Base-by-base conservation (phyloP, 2,113 vertebrate genomes). In the Motacilla alba region DNA sequence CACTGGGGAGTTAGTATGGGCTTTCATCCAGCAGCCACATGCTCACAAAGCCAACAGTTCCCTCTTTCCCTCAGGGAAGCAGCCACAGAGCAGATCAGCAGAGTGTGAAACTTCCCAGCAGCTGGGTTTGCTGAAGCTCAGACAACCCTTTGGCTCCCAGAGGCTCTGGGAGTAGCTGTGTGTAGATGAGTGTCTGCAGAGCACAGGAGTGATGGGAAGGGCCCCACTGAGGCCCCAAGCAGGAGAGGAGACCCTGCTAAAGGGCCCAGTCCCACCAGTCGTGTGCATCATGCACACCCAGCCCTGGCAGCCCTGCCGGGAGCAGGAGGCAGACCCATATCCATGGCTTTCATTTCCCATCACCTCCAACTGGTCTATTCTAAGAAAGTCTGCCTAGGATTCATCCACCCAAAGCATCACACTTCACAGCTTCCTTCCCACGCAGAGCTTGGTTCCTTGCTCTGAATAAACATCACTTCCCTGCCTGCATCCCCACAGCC, bases 401-500 rank as follows among this genome's bases (percentile, higher is more conserved):
- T 87, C 46, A 74, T 77, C 60, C 56, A n/a, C 83, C 35, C 37
- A 0, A 77, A 59, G 55, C 0, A 0, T 91, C 83, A 89, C 90
- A 55, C 89, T 87, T 89, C 73, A 49, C 83, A 96, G 83, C 73
- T 95, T 67, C 89, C 89, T 75, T 77, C 95, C 94, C 72, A 92
- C 37, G 1, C 89, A 69, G 41, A 83, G 76, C 76, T 87, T 49
- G 24, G 15, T 33, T 52, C 50, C 46, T 77, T 14, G 33, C 81
- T 69, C 43, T 44, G 77, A 87, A 83, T 37, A 78, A 82, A 58
- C 44, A 11, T 43, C 19, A 9, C 56, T 55, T 69, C 74, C 43
- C 56, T 44, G 47, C 80, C 28, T 23, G 31, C 20, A 24, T n/a
- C 44, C 47, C 49, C 30, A 14, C 10, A 30, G 56, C 59, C 24